These are phyloP conservation scores for Drosophila tsacasi DNA, from an alignment of 1,140 invertebrate genomes.

Conservation along the genomic window DNA sequence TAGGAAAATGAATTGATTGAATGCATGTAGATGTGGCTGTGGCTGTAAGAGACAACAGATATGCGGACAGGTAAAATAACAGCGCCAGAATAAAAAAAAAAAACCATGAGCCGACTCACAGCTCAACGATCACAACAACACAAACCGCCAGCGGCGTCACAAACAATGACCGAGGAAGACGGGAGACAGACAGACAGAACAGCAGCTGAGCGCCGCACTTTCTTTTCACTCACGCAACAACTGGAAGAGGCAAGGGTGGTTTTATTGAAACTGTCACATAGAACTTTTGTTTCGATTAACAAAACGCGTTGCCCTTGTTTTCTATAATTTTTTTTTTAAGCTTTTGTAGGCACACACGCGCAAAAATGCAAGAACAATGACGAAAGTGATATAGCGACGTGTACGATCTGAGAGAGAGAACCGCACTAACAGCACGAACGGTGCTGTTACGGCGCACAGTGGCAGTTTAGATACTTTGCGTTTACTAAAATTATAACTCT, in stretches of 20 bases:
- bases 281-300: conserved; percentile 15
- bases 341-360: conserved; percentile 23
- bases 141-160: conserved; percentile 31
- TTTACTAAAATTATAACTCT: too few relatives aligned
- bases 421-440: conserved; percentile 24
- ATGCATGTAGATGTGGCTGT: conserved; percentile 12
- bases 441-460: conserved; percentile 41
- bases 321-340: conserved; percentile 20
- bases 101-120: conserved; percentile 54
- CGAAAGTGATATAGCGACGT: conserved; percentile 51
- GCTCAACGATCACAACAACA: conserved; percentile 45
- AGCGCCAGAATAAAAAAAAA: conserved; percentile 40
- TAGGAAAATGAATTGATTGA: conserved; percentile 59
- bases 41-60: conserved; percentile 4
- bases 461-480: too few relatives aligned
- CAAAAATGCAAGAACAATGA: conserved; percentile 32
- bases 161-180: conserved; percentile 37
- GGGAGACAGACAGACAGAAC: conserved; percentile 13
- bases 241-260: conserved; percentile 26
- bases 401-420: conserved; percentile 51
- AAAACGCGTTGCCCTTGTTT: conserved; percentile 10
- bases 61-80: conserved; percentile 55
- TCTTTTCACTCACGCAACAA: conserved; percentile 69
- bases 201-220: conserved; percentile 14
- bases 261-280: conserved; percentile 27